These are phyloP conservation scores for Macropis europaea DNA, from an alignment of 2,888 invertebrate species.

Conservation along the genomic window DNA sequence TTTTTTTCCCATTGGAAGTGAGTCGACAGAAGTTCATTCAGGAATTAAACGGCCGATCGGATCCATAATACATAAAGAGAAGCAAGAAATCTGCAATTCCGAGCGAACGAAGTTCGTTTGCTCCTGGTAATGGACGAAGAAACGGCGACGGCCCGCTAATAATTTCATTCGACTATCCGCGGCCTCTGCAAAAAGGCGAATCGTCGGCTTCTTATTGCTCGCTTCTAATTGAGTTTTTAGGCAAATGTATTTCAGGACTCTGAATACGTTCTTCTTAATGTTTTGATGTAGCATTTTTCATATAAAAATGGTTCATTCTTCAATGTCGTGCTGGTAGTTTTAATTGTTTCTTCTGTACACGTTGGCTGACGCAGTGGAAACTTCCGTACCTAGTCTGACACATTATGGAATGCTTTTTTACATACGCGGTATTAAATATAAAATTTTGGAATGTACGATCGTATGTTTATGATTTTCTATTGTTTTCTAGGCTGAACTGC, in stretches of 20 bases:
- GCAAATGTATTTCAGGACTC: slow-evolving; percentile 33
- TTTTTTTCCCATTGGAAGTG: not conserved
- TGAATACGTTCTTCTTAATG: too few relatives aligned
- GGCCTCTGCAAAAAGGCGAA: slow-evolving; percentile 11
- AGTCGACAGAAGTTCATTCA: slow-evolving; percentile 35
- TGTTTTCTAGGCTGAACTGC: too few relatives aligned
- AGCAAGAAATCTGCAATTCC: slow-evolving; percentile 40
- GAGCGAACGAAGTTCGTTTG: slow-evolving; percentile 34
- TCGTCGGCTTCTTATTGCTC: slow-evolving; percentile 25
- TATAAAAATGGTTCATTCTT: too few relatives aligned
- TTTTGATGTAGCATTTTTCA: too few relatives aligned
- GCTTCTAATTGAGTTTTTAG: slow-evolving; percentile 40
- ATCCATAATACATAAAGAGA: slow-evolving; percentile 49
- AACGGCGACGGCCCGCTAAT: slow-evolving; percentile 37
- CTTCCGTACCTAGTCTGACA: too few relatives aligned
- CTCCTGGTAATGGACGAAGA: slow-evolving; percentile 39
- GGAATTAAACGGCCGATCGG: slow-evolving; percentile 18
- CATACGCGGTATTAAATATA: too few relatives aligned
- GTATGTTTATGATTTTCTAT: too few relatives aligned
- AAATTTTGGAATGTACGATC: too few relatives aligned
- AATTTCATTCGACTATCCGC: slow-evolving; percentile 40
- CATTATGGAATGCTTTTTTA: too few relatives aligned
- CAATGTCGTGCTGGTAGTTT: too few relatives aligned
- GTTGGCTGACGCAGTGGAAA: too few relatives aligned
- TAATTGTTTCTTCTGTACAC: too few relatives aligned